phyloP scores from a whole-genome alignment of 2,797 vertebrate genomes.

The Centropyge bicolor region DNA sequence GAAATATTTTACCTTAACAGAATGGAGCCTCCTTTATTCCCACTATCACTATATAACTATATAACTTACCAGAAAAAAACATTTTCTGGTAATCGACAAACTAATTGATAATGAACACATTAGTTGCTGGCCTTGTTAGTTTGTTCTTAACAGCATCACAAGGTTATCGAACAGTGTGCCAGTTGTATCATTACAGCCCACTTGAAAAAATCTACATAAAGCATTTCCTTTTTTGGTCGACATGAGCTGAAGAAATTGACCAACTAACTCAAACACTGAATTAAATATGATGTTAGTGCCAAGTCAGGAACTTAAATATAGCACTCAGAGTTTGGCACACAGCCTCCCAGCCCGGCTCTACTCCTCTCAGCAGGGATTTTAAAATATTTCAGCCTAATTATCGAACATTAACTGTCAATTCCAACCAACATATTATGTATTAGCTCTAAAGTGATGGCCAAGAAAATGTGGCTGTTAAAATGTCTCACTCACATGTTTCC shows the following conservation, averaged over 20 bases:
- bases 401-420: background rate
- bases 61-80: no score
- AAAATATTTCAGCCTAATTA: constrained; percentile 13
- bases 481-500: constrained; percentile 9
- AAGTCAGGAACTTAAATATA: constrained; percentile 57
- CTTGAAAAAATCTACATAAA: background rate
- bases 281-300: constrained; percentile 37
- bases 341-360: background rate
- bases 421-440: background rate
- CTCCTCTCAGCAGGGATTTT: constrained; percentile 23
- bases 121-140: no score
- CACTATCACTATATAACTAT: no score
- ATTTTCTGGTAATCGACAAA: no score
- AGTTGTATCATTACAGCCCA: background rate
- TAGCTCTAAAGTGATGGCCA: background rate
- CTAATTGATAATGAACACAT: no score
- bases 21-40: no score
- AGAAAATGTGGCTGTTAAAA: constrained; percentile 9
- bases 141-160: no score
- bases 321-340: constrained; percentile 5
- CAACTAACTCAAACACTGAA: constrained; percentile 20
- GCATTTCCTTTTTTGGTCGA: background rate
- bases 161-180: background rate
- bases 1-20: no score
- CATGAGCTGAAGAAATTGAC: background rate